Evolutionary conservation across 2,797 vertebrate genomes (phyloP).

Genomic region (Chrysocyon brachyurus): DNA sequence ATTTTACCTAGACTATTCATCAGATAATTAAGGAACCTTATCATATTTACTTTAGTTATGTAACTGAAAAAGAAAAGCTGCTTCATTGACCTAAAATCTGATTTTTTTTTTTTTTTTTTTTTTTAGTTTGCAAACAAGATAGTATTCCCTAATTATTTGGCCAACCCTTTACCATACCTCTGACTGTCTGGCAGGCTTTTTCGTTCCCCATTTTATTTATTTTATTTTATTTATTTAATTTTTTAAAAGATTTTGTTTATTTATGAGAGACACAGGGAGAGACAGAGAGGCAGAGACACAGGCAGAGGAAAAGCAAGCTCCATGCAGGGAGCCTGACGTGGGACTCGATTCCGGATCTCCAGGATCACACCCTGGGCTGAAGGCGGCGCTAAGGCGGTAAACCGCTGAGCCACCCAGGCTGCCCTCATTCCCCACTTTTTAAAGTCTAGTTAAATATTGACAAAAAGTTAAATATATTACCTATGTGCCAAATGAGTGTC

Average conservation of each 20-base stretch:
- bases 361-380: too few species aligned
- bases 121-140: background rate
- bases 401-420: too few species aligned
- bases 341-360: too few species aligned
- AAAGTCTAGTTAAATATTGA: slow-evolving; percentile 31
- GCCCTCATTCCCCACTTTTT: too few species aligned
- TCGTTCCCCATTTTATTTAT: background rate
- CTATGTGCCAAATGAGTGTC: slow-evolving; percentile 35
- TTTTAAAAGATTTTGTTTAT: too few species aligned
- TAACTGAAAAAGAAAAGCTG: background rate
- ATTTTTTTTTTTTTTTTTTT: too few species aligned
- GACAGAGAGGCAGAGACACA: too few species aligned
- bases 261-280: too few species aligned
- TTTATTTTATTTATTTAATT: too few species aligned
- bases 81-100: background rate
- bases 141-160: background rate
- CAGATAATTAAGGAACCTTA: background rate
- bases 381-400: too few species aligned
- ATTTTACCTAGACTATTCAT: slow-evolving; percentile 21
- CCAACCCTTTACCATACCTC: background rate
- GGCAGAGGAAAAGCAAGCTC: too few species aligned
- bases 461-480: background rate
- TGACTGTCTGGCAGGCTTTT: background rate
- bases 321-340: too few species aligned
- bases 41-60: background rate